Evolutionary conservation across 2,797 vertebrate genomes (phyloP).

Genomic region (Phrynocephalus vlangalii): DNA sequence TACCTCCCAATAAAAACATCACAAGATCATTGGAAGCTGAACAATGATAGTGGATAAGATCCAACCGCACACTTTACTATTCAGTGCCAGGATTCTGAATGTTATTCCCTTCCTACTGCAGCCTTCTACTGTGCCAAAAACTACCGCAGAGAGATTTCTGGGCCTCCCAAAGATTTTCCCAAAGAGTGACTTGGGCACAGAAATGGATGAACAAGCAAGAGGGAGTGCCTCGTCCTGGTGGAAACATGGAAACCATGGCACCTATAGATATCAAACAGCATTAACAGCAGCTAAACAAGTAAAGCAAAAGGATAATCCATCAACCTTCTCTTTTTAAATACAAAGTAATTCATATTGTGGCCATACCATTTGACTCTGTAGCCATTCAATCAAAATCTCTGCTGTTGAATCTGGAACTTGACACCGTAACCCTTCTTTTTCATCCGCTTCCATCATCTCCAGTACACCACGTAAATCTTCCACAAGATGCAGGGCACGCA

Average conservation of each 20-base stretch:
- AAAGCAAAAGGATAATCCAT: not conserved
- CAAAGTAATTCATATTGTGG: not conserved
- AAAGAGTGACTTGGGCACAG: no score
- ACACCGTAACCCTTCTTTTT: slow-evolving; percentile 92
- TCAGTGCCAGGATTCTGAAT: no score
- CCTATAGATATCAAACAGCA: no score
- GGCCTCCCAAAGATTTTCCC: no score
- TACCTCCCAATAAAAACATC: no score
- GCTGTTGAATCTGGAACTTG: slow-evolving; percentile 94
- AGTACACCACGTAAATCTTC: slow-evolving; percentile 92
- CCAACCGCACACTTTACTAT: no score
- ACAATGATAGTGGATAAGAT: not conserved
- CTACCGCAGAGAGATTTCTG: no score
- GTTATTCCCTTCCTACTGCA: no score
- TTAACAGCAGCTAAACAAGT: not conserved
- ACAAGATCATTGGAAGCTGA: not conserved
- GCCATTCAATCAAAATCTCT: slow-evolving; percentile 89
- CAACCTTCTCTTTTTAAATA: not conserved
- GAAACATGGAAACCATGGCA: no score
- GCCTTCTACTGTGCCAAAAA: no score
- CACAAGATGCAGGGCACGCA: slow-evolving; percentile 91
- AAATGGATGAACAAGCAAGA: no score
- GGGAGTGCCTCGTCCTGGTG: no score
- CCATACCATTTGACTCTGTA: slow-evolving; percentile 91
- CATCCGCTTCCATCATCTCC: slow-evolving; percentile 93